These are phyloP conservation scores for Zelostemma sp. DNA, from an alignment of 1,140 invertebrate genomes.

Conservation along the genomic window DNA sequence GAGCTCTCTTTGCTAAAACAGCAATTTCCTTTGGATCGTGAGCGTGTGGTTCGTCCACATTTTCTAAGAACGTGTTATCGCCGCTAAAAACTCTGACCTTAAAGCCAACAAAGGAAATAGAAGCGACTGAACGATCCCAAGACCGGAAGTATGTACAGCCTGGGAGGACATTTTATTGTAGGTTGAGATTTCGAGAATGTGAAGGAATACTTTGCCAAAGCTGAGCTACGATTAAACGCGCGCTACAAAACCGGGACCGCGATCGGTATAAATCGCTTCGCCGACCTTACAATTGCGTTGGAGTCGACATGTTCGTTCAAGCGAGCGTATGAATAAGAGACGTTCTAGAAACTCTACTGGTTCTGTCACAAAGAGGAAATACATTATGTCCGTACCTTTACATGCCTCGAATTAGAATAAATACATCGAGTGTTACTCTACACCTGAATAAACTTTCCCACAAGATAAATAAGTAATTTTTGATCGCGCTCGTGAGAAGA, in stretches of 20 bases:
- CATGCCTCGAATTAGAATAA: slow-evolving; percentile 4
- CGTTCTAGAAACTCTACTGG: slow-evolving; percentile 9
- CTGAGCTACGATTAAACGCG: slow-evolving; percentile 5
- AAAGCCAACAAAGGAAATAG: slow-evolving; percentile 38
- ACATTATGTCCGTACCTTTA: slow-evolving; percentile 1
- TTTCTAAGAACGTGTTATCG: slow-evolving; percentile 32
- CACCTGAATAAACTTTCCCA: neutral
- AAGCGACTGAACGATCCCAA: slow-evolving; percentile 28
- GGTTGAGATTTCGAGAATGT: slow-evolving; percentile 12
- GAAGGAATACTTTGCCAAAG: slow-evolving; percentile 2
- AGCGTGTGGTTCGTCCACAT: slow-evolving; percentile 17
- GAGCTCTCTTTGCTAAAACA: slow-evolving; percentile 33
- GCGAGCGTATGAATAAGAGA: slow-evolving; percentile 10
- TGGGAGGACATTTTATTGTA: slow-evolving; percentile 34
- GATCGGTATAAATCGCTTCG: slow-evolving; percentile 31
- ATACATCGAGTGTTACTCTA: neutral
- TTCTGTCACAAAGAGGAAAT: neutral
- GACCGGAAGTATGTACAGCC: slow-evolving; percentile 35
- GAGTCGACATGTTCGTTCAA: slow-evolving; percentile 3
- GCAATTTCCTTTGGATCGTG: slow-evolving; percentile 29
- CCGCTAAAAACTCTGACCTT: slow-evolving; percentile 28
- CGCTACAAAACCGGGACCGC: slow-evolving; percentile 1
- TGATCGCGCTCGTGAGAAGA: no score
- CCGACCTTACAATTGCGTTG: slow-evolving; percentile 13
- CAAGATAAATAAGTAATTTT: neutral